phyloP scores from a whole-genome alignment of 2,113 vertebrate species.

The Natator depressus region DNA sequence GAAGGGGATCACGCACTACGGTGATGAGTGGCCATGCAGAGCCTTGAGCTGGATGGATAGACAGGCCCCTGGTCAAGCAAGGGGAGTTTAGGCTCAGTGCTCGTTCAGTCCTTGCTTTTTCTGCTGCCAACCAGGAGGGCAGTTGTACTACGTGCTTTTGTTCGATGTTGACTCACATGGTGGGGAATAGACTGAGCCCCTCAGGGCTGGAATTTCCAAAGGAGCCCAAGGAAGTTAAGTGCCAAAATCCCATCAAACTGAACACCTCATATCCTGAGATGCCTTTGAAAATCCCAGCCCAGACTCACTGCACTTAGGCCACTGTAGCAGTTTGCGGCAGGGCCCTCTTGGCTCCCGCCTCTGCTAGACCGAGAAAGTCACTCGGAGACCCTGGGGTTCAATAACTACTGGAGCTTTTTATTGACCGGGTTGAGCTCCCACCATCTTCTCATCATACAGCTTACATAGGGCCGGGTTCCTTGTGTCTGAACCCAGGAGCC shows the following conservation, averaged over 20 bases:
- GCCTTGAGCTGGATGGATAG: not conserved
- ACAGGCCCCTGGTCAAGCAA: not conserved
- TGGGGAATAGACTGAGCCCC: not conserved
- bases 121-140: not conserved
- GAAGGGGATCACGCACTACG: not conserved
- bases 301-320: no score
- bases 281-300: not conserved
- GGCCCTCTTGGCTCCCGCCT: no score
- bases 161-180: not conserved
- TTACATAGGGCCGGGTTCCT: no score
- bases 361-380: no score
- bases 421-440: no score
- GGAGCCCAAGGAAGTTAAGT: not conserved
- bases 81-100: no score
- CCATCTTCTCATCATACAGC: no score
- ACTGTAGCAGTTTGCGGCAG: no score
- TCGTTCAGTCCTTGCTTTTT: not conserved
- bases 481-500: no score
- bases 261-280: not conserved
- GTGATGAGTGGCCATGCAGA: not conserved
- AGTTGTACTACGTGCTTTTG: not conserved
- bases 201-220: not conserved
- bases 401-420: no score
- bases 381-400: no score
- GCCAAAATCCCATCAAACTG: not conserved